Evolutionary conservation across 2,113 vertebrate species (phyloP).

Genomic region (Physeter macrocephalus): DNA sequence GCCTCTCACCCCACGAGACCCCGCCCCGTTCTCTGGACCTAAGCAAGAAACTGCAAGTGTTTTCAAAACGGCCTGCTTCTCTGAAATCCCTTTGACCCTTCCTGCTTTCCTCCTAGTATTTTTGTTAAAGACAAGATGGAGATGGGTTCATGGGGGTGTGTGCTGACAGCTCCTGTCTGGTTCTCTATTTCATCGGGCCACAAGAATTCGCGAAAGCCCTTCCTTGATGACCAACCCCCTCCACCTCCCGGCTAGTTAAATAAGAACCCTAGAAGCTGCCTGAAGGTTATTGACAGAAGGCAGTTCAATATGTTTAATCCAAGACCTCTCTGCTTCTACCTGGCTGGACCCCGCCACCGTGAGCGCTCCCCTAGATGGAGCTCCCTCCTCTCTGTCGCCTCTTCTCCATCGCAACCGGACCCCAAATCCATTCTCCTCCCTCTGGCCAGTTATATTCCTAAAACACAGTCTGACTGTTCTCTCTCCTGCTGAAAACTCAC

Average conservation of each 20-base stretch:
- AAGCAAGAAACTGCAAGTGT: neutral
- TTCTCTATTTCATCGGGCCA: neutral
- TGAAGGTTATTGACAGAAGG: neutral
- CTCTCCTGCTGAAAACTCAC: neutral
- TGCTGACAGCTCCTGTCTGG: neutral
- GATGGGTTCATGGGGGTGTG: neutral
- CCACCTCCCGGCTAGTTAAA: neutral
- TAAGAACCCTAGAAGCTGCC: neutral
- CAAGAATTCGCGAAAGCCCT: neutral
- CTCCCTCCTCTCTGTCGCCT: neutral
- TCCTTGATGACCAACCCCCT: neutral
- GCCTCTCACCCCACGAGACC: neutral
- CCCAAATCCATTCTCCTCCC: neutral
- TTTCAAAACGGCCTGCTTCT: neutral
- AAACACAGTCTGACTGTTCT: neutral
- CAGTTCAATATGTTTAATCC: rapidly evolving
- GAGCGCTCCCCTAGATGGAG: neutral
- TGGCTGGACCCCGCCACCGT: neutral
- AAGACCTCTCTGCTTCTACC: neutral
- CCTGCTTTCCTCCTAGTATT: neutral
- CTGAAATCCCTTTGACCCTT: neutral
- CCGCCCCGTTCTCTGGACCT: rapidly evolving
- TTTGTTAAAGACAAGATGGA: neutral
- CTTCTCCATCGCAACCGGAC: neutral
- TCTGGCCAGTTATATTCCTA: neutral